These are phyloP conservation scores for Nematopogon swammerdamellus DNA, from an alignment of 2,888 invertebrate species.

Conservation along the genomic window DNA sequence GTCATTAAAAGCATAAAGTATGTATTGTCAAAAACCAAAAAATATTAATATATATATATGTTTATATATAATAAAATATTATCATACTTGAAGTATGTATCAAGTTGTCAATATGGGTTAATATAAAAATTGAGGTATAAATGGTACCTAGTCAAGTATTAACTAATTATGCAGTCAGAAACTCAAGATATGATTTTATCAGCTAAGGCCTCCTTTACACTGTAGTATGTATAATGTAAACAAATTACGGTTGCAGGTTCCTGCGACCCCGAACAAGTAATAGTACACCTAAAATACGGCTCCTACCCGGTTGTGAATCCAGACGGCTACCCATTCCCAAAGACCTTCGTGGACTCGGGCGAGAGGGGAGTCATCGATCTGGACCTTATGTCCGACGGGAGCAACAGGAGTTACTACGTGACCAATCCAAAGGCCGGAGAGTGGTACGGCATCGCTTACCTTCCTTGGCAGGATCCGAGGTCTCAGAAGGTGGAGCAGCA, in stretches of 20 bases:
- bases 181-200: no score
- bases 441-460: constrained; percentile 78
- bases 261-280: constrained; percentile 60
- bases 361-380: constrained; percentile 50
- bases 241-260: constrained; percentile 57
- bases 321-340: constrained; percentile 74
- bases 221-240: no score
- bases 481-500: constrained; percentile 69
- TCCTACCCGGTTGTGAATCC: constrained; percentile 82
- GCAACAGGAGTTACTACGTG: constrained; percentile 56
- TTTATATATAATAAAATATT: no score
- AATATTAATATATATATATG: no score
- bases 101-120: no score
- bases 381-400: constrained; percentile 60
- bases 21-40: no score
- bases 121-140: no score
- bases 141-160: no score
- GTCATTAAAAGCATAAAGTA: no score
- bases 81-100: no score
- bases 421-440: constrained; percentile 68
- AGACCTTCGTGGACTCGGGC: constrained; percentile 53
- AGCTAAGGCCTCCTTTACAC: no score
- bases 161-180: no score
- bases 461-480: constrained; percentile 73
- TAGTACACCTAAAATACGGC: constrained; percentile 72